A percentile compares a stretch with the other conserved stretches of the same genome.
These are phyloP conservation scores for Styela plicata DNA, from an alignment of 23 tunicate genomes.

Conservation along the genomic window DNA sequence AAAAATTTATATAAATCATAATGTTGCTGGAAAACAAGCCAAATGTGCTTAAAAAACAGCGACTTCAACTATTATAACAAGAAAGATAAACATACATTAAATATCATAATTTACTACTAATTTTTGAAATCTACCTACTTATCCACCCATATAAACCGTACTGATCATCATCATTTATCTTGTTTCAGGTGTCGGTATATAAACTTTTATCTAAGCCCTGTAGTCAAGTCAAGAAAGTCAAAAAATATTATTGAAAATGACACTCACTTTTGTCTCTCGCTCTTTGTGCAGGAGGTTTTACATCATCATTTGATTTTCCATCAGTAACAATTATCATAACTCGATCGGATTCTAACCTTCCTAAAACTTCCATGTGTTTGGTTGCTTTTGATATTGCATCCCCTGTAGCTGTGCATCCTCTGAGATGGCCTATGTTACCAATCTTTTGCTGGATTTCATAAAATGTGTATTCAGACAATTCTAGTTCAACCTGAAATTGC, in stretches of 20 bases:
- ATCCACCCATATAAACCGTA: no score
- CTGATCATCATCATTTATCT: no score
- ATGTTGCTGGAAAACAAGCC: no score
- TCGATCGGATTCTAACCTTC: background rate
- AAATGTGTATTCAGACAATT: background rate
- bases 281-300: background rate
- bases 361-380: slow-evolving; percentile 12
- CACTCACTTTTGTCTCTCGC: slow-evolving; percentile 10
- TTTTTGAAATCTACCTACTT: no score
- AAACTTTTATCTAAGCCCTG: no score
- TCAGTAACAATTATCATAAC: slow-evolving; percentile 18
- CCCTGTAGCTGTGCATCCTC: slow-evolving; percentile 28
- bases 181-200: no score
- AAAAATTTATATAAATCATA: no score
- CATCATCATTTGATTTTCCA: slow-evolving; percentile 28
- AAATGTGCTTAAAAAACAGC: no score
- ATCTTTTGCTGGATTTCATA: slow-evolving; percentile 4
- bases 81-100: no score
- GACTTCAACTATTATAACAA: no score
- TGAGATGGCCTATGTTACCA: slow-evolving; percentile 1
- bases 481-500: slow-evolving; percentile 10
- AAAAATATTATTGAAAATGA: background rate
- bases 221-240: no score
- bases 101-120: no score
- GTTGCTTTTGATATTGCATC: slow-evolving; percentile 10